Base-by-base conservation (phyloP, 2,113 vertebrate genomes). In the Sander vitreus region DNA sequence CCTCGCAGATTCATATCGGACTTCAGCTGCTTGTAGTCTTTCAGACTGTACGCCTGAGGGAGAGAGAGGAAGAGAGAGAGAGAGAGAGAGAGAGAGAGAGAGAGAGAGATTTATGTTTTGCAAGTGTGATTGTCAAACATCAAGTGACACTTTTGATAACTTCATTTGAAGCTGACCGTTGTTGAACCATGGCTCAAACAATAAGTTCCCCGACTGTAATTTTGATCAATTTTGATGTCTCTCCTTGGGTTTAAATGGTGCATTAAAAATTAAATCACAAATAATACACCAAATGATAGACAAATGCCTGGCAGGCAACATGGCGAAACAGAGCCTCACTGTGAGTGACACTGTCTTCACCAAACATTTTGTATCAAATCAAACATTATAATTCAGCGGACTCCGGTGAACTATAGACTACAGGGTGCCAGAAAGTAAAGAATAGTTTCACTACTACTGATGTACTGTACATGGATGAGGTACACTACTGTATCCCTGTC, bases 1-100 rank as follows among this genome's bases (percentile, higher is more conserved):
- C 97, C 97, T 91, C 94, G 96, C n/a, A 97, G 94, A 36, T 93
- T 95, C 81, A 96, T 19, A 0, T 96, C 90, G 70, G 92, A 85
- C 59, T 94, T 95, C 65, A 95, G 53, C 75, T 80, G 77, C 59
- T 87, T 81, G 85, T 91, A 95, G 85, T 92, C 80, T 89, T 95
- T 97, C 64, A 96, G 87, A 63, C 87, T 90, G 76, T 93, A 93
- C 53, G 79, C 85, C 94, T 95, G 55, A n/a, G 15, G 82, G 33
- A 78, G 15, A 53, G 53, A 33, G 6, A 23, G 8, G 66, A 8
- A 63, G 19, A 27, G 18, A 36, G 10, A 62, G 5, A 66, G 33
- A 47, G 36, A 70, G 39, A 58, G 16, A 50, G 25, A 19, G 65
- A 67, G 27, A 43, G 3, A 58, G 69, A 45, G 63, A 76, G 14